Percentiles rank a stretch among this genome's conserved stretches.
Conservation (phyloP, 2,113 vertebrate genomes). For the Engraulis encrasicolus region DNA sequence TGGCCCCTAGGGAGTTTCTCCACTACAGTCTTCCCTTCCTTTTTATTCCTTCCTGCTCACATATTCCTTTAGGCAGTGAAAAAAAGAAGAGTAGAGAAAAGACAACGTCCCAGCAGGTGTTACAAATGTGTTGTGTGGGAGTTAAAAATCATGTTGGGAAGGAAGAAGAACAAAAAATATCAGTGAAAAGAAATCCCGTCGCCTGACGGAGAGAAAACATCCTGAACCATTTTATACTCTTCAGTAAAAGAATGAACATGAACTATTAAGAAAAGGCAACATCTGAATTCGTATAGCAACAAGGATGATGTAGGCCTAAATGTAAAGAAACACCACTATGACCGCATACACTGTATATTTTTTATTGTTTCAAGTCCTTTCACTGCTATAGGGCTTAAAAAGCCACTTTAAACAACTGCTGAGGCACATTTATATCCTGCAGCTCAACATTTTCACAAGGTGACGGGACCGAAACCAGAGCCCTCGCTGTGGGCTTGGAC, state of each 20-base stretch:
- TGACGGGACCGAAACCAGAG: background rate
- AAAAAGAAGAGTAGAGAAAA: conserved; percentile 16
- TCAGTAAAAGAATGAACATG: background rate
- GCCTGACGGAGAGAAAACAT: background rate
- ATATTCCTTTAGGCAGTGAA: conserved; percentile 40
- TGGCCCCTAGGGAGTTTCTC: conserved; percentile 41
- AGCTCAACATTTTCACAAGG: conserved; percentile 2
- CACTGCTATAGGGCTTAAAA: background rate
- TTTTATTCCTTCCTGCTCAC: conserved; percentile 38
- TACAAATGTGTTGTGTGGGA: conserved; percentile 9
- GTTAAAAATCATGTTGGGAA: too few relatives aligned
- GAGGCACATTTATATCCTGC: background rate
- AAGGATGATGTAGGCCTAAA: too few relatives aligned
- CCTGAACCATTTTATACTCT: background rate
- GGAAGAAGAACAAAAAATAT: too few relatives aligned
- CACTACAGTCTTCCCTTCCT: conserved; percentile 39
- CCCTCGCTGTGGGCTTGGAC: background rate
- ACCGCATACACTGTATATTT: too few relatives aligned
- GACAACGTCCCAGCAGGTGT: conserved; percentile 30
- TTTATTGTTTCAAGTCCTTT: background rate
- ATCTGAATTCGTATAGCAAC: too few relatives aligned
- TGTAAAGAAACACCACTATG: too few relatives aligned
- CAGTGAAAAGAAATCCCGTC: background rate
- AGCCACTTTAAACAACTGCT: background rate
- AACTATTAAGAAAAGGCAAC: background rate